These are phyloP conservation scores for Unio delphinus DNA, from an alignment of 2,888 invertebrate genomes.

Conservation along the genomic window DNA sequence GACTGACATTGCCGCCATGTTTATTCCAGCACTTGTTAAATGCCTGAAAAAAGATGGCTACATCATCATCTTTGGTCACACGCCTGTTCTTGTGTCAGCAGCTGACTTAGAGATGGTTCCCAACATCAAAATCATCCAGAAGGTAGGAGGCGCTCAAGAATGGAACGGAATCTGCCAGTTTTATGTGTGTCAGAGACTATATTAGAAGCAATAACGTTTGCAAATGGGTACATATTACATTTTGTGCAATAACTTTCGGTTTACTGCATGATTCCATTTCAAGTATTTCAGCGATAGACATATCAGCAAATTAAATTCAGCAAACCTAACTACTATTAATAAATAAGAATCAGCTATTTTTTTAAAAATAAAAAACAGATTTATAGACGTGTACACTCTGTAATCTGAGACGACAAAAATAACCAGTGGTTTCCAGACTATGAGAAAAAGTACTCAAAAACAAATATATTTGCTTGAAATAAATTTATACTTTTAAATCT, in stretches of 20 bases:
- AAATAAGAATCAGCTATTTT: too few relatives aligned
- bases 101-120: conserved; percentile 40
- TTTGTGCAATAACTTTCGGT: background rate
- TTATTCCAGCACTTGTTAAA: conserved; percentile 35
- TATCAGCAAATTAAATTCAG: too few relatives aligned
- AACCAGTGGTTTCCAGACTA: too few relatives aligned
- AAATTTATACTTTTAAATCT: too few relatives aligned
- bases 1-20: conserved; percentile 29
- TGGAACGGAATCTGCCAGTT: conserved; percentile 49
- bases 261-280: background rate
- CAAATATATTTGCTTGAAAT: too few relatives aligned
- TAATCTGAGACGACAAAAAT: too few relatives aligned
- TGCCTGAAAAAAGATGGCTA: conserved; percentile 42
- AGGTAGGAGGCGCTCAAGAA: conserved; percentile 40
- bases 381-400: too few relatives aligned
- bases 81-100: conserved; percentile 44
- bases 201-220: conserved; percentile 4
- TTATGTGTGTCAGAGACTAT: conserved; percentile 34
- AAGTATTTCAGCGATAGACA: too few relatives aligned
- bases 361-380: too few relatives aligned
- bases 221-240: background rate
- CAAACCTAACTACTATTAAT: too few relatives aligned
- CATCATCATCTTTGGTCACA: conserved; percentile 48
- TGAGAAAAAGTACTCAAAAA: too few relatives aligned
- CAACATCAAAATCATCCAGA: conserved; percentile 31